Conservation (phyloP, 2,113 vertebrate species). For the Mustela nigripes region DNA sequence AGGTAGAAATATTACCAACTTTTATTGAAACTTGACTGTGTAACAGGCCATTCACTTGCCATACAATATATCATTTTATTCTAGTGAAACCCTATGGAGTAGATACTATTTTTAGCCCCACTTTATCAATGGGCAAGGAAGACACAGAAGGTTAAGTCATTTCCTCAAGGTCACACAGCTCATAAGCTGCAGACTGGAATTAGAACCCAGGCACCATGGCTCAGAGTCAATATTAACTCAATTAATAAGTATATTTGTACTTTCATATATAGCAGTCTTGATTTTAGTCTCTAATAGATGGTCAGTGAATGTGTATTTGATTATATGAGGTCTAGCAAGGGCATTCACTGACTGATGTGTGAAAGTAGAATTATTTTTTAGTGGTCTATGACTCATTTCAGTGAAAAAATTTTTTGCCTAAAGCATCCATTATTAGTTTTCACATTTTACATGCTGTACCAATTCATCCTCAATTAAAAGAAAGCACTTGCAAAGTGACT, state of each 20-base stretch:
- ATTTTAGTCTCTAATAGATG: not conserved
- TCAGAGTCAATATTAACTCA: not conserved
- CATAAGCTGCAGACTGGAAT: not conserved
- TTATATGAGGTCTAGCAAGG: not conserved
- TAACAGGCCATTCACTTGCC: not conserved
- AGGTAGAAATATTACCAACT: not conserved
- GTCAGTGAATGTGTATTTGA: not conserved
- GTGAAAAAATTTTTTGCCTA: not conserved
- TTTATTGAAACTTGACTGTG: not conserved
- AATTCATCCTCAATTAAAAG: constrained; percentile 68
- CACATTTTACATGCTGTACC: constrained; percentile 63
- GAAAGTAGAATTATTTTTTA: constrained; percentile 12
- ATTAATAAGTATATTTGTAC: not conserved
- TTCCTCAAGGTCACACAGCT: not conserved
- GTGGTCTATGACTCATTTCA: constrained; percentile 51
- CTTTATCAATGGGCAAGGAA: not conserved
- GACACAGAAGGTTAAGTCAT: not conserved
- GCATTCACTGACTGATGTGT: not conserved
- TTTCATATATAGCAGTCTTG: not conserved
- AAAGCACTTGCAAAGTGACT: constrained; percentile 72
- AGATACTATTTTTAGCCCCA: not conserved
- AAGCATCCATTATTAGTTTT: constrained; percentile 57
- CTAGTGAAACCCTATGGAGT: not conserved
- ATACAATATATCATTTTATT: not conserved
- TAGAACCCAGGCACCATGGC: not conserved